A percentile compares a stretch with the other conserved stretches of the same genome.
phyloP scores from a whole-genome alignment of 2,888 invertebrate species.

The Tupiocoris notatus region DNA sequence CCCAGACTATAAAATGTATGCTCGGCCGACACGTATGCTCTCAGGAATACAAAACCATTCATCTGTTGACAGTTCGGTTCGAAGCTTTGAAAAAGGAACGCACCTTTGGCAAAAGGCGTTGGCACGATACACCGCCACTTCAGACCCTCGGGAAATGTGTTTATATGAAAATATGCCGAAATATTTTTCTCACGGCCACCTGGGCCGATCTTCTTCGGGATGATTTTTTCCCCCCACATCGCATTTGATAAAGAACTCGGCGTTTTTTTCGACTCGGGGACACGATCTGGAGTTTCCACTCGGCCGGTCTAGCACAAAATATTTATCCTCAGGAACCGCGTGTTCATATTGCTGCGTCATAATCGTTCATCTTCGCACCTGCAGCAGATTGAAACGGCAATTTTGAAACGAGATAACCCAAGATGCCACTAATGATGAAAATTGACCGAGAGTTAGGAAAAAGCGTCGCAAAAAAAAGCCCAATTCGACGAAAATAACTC shows the following conservation, averaged over 20 bases:
- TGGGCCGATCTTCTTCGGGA: background rate
- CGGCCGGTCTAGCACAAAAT: background rate
- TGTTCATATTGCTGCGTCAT: background rate
- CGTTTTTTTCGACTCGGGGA: no score
- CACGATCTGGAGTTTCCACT: constrained; percentile 5
- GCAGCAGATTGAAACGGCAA: no score
- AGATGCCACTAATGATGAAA: no score
- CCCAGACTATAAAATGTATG: background rate
- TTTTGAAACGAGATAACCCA: no score
- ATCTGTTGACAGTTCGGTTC: background rate
- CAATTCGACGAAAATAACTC: no score
- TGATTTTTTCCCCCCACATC: background rate
- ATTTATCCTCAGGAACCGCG: constrained; percentile 1
- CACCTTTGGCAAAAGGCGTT: constrained; percentile 1
- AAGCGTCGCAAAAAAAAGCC: no score
- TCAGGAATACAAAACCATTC: constrained; percentile 2
- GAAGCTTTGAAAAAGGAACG: constrained; percentile 15
- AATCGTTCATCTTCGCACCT: no score
- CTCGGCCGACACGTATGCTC: constrained; percentile 15
- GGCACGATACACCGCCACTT: background rate
- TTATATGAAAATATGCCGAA: constrained; percentile 44
- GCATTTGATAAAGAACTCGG: no score
- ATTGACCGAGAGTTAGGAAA: no score
- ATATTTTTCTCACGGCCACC: constrained; percentile 42
- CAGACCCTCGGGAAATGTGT: constrained; percentile 6